Evolutionary conservation across 2,113 vertebrate species (phyloP).

Genomic region (Hirundichthys speculiger): DNA sequence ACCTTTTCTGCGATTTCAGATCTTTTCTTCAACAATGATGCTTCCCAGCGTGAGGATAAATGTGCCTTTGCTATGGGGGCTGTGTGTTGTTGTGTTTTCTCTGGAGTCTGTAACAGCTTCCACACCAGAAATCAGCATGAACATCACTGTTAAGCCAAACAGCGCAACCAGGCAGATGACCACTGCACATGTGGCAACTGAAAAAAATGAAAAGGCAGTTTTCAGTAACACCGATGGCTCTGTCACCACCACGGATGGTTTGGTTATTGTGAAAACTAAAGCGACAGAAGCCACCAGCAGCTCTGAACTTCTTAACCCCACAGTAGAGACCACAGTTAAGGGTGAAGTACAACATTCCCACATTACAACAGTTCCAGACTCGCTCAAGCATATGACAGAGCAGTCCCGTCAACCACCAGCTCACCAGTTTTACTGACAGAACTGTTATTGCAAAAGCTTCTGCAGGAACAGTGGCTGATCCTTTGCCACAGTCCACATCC

Average conservation of each 20-base stretch:
- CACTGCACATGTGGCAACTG: background rate
- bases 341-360: background rate
- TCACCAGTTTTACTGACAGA: background rate
- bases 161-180: background rate
- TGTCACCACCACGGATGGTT: background rate
- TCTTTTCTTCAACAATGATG: slow-evolving; percentile 20
- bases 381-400: background rate
- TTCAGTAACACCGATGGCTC: background rate
- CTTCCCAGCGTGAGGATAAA: slow-evolving; percentile 6
- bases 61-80: slow-evolving; percentile 33
- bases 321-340: background rate
- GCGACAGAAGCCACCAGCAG: background rate
- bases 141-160: background rate
- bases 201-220: background rate
- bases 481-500: background rate
- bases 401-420: background rate
- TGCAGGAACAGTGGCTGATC: background rate
- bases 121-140: background rate
- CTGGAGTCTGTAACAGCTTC: slow-evolving; percentile 6
- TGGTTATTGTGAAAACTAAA: background rate
- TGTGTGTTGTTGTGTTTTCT: slow-evolving; percentile 17
- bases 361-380: background rate
- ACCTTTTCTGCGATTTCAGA: slow-evolving; percentile 54
- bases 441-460: background rate
- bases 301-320: background rate